A percentile compares a stretch with the other conserved stretches of the same genome.
These are phyloP conservation scores for Malthinus flaveolus DNA, from an alignment of 2,888 invertebrate genomes.

Conservation along the genomic window DNA sequence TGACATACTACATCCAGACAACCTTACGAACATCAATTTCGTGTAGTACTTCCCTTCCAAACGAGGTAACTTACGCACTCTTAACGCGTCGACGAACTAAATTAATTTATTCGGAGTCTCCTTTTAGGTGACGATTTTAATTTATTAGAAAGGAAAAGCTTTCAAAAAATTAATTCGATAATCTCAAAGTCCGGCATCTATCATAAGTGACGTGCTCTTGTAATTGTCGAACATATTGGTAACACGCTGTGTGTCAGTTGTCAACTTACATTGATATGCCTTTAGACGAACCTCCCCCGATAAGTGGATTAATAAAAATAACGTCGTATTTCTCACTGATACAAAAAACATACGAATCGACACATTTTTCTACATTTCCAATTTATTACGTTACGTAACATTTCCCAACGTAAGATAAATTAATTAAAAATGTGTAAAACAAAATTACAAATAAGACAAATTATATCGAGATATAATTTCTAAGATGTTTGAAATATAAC, in stretches of 20 bases:
- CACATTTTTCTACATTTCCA: no score
- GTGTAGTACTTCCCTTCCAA: neutral
- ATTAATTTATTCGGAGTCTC: neutral
- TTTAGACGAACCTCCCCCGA: slow-evolving; percentile 10
- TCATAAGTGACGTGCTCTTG: slow-evolving; percentile 16
- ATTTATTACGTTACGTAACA: neutral
- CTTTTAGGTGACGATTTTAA: slow-evolving; percentile 6
- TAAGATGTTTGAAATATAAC: slow-evolving; percentile 12
- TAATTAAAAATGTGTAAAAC: neutral
- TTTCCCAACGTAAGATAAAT: neutral
- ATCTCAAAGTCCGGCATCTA: slow-evolving; percentile 18
- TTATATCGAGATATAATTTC: neutral
- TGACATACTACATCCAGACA: slow-evolving; percentile 40
- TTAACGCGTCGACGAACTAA: neutral
- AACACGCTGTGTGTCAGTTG: slow-evolving; percentile 20
- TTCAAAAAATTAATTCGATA: slow-evolving; percentile 21
- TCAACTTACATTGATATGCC: slow-evolving; percentile 22
- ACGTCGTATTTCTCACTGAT: slow-evolving; percentile 8
- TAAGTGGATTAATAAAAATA: slow-evolving; percentile 20
- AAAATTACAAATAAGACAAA: neutral
- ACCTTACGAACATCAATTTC: slow-evolving; percentile 2
- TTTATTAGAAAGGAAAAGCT: slow-evolving; percentile 16
- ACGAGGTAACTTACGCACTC: no score
- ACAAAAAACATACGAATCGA: neutral
- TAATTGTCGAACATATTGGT: slow-evolving; percentile 22